Conservation (phyloP, 2,113 vertebrate species). For the Chloebia gouldiae region DNA sequence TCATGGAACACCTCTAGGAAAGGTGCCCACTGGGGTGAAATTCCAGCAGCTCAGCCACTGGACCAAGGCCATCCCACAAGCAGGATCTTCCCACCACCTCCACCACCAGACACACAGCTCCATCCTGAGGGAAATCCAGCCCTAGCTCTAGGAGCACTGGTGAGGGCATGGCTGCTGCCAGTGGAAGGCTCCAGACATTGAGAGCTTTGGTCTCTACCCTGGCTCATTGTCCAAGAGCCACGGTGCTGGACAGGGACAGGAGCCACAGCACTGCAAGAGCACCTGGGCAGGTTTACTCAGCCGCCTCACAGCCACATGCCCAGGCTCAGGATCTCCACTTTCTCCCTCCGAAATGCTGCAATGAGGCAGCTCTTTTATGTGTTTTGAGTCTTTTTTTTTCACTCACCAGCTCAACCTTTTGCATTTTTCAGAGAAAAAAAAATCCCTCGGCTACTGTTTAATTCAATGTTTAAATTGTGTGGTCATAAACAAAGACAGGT, state of each 20-base stretch:
- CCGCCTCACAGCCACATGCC: background rate
- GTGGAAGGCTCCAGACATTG: background rate
- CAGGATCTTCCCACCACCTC: background rate
- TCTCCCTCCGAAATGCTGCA: background rate
- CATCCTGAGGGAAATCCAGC: background rate
- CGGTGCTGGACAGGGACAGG: background rate
- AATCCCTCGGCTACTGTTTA: background rate
- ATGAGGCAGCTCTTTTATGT: background rate
- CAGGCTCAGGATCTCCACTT: background rate
- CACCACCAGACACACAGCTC: background rate
- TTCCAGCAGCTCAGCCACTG: background rate
- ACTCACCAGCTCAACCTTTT: background rate
- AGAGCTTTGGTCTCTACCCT: background rate
- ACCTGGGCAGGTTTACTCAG: too few species aligned
- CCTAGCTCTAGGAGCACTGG: background rate
- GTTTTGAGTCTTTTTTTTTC: background rate
- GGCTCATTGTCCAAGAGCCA: background rate
- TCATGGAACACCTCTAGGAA: accelerated
- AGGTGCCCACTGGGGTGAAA: background rate
- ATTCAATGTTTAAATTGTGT: background rate
- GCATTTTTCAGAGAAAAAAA: background rate
- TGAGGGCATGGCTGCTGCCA: background rate
- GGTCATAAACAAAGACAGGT: background rate
- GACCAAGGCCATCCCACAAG: background rate
- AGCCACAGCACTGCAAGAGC: background rate